These are phyloP conservation scores for Eulemur mongoz DNA, from an alignment of 2,797 vertebrate genomes.

Conservation along the genomic window DNA sequence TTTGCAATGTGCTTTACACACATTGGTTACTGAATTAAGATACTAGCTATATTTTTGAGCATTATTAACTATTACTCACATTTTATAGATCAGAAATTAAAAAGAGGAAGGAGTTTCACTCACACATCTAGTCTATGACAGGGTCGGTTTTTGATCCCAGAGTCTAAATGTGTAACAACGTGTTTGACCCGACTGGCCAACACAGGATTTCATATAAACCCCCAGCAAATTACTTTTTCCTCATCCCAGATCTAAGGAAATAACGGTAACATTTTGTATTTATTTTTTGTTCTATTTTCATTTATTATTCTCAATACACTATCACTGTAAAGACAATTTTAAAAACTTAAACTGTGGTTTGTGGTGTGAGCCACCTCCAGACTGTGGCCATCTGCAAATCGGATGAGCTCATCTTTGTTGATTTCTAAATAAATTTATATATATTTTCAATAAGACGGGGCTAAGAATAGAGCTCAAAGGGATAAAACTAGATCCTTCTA, in stretches of 20 bases:
- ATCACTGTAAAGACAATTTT: not conserved
- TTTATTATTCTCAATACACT: not conserved
- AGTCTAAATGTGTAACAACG: not conserved
- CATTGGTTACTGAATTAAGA: not conserved
- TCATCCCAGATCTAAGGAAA: not conserved
- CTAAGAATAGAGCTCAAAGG: not conserved
- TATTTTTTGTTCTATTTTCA: not conserved
- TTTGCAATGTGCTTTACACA: not conserved
- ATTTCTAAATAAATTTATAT: not conserved
- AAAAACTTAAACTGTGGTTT: not conserved
- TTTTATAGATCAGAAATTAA: not conserved
- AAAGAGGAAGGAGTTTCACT: not conserved
- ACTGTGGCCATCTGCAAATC: not conserved
- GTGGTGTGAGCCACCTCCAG: not conserved
- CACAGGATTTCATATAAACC: not conserved
- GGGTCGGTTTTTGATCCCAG: no score
- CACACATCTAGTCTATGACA: no score
- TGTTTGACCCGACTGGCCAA: not conserved
- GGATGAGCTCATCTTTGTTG: not conserved
- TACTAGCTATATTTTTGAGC: not conserved
- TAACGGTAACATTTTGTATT: not conserved
- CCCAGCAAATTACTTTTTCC: not conserved
- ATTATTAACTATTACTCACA: not conserved
- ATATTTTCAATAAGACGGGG: not conserved
- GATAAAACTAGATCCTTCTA: not conserved